Evolutionary conservation across 1,140 invertebrate genomes (phyloP), one percentile per base, ranked within the genome.

Genomic region (Drosophila rhopaloa): DNA sequence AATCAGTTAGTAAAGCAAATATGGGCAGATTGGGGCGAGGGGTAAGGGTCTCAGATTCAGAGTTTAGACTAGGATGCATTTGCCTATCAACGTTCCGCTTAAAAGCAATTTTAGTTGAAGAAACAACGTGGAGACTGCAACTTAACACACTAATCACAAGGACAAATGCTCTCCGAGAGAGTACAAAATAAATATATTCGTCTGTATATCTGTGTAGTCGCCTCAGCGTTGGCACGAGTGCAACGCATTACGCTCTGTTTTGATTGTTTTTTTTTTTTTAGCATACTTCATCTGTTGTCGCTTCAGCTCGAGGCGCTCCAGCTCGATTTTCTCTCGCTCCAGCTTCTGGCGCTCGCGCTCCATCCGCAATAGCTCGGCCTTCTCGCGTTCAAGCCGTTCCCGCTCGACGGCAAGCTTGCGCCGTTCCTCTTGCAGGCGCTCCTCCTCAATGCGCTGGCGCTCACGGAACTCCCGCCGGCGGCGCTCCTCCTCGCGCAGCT

Each of bases 241-340:
- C 62, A 62, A 66, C 63, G 59, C 63, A 62, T n/a, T 48, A 67
- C 63, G 63, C 44, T 43, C 56, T 43, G 68, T 60, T 73, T 74
- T 70, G 58, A 56, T 72, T 63, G 65, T 57, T 72, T 71, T 72
- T 86, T 57, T 72, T 71, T 72, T 81, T 72, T 84, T 76, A 79
- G 55, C 82, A 88, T 92, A 94, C 94, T 94, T 94, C 93, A 96
- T 93, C 79, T 96, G 95, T 77, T 96, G 95, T 43, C 96, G 94
- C 89, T 97, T 96, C 41, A 97, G 90, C 85, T 98, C 97, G 71
- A 97, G 94, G 77, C 96, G 95, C 79, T 98, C 97, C 51, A 96
- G 93, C 85, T 97, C 97, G 24, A 98, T 93, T 86, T 96, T 96
- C 79, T 97, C 97, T 14, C 97, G 93, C 92, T 98, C 97, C 46